phyloP scores from a whole-genome alignment of 2,797 vertebrate species.

The Onychomys torridus region DNA sequence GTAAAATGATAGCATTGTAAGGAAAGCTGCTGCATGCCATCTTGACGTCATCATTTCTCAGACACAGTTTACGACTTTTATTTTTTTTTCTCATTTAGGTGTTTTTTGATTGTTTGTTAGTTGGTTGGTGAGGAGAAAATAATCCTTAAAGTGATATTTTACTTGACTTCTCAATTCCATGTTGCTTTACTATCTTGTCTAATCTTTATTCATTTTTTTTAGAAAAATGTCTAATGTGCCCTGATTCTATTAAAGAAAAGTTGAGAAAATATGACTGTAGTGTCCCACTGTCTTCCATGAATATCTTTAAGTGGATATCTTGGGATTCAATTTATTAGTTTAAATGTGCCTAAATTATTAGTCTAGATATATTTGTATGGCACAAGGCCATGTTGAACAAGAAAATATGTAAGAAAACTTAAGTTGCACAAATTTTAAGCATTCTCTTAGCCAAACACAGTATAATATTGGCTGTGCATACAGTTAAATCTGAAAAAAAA shows the following conservation, averaged over 20 bases:
- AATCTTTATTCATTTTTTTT: neutral
- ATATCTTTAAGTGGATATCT: neutral
- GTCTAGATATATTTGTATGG: neutral
- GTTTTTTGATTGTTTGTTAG: neutral
- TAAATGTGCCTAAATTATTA: neutral
- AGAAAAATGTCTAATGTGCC: neutral
- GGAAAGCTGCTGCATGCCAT: constrained; percentile 12
- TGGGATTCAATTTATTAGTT: neutral
- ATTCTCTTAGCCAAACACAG: neutral
- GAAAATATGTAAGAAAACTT: neutral
- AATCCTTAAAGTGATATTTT: neutral
- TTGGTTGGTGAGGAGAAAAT: neutral
- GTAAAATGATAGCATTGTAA: constrained; percentile 44
- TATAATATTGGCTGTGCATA: neutral
- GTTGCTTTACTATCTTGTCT: neutral
- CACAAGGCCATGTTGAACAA: neutral
- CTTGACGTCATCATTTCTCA: constrained; percentile 57
- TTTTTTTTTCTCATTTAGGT: constrained; percentile 43
- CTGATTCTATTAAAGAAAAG: neutral
- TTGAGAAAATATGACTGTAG: neutral
- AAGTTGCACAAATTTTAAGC: neutral
- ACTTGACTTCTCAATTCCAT: neutral
- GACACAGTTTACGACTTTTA: constrained; percentile 35
- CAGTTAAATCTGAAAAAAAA: neutral
- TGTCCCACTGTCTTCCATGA: neutral